These are phyloP conservation scores for Lindbergichthys nudifrons DNA, from an alignment of 2,797 vertebrate genomes.

Conservation along the genomic window DNA sequence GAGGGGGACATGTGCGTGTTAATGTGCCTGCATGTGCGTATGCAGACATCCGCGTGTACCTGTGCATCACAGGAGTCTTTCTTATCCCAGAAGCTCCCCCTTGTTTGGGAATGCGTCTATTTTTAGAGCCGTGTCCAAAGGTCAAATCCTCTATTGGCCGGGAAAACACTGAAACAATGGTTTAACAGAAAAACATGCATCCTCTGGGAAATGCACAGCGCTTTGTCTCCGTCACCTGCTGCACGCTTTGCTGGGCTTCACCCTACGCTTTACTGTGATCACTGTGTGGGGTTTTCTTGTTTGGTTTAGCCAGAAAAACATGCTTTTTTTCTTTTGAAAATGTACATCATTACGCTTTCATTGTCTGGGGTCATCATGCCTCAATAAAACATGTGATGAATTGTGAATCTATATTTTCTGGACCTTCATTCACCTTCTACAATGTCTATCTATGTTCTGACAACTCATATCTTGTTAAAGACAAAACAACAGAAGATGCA, in stretches of 20 bases:
- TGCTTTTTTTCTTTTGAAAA: background rate
- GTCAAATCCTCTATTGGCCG: slow-evolving; percentile 68
- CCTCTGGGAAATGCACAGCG: slow-evolving; percentile 50
- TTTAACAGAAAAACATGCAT: slow-evolving; percentile 46
- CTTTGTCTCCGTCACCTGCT: slow-evolving; percentile 57
- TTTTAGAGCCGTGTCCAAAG: slow-evolving; percentile 79
- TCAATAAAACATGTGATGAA: background rate
- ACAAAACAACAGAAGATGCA: no score
- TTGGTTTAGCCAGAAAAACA: slow-evolving; percentile 9
- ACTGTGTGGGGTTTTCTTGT: slow-evolving; percentile 16
- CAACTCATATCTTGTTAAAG: background rate
- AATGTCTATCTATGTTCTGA: background rate
- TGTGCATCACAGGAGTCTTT: slow-evolving; percentile 42
- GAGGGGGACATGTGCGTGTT: slow-evolving; percentile 43
- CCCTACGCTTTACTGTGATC: slow-evolving; percentile 6
- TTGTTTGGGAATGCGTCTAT: slow-evolving; percentile 70
- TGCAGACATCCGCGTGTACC: slow-evolving; percentile 20
- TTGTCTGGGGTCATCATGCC: background rate
- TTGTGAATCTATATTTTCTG: background rate
- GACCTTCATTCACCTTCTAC: background rate
- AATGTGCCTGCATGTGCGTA: slow-evolving; percentile 23
- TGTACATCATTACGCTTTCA: background rate
- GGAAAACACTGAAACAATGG: slow-evolving; percentile 61
- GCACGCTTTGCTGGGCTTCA: slow-evolving; percentile 47
- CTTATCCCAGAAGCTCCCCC: slow-evolving; percentile 64